These are phyloP conservation scores for Cephus rjabovi DNA, from an alignment of 2,888 invertebrate species.

Conservation along the genomic window DNA sequence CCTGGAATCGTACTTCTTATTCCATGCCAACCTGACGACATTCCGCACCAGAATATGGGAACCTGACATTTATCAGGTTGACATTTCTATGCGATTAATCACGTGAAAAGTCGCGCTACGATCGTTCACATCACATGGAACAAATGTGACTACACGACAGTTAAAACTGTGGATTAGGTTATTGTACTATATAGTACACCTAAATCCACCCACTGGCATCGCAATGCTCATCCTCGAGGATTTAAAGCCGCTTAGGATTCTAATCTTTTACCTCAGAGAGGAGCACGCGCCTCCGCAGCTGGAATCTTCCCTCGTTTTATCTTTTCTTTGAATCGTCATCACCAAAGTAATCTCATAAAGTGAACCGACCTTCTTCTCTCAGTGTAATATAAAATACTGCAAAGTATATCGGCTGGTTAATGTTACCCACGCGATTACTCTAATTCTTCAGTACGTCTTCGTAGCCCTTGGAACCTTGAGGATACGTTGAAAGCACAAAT, in stretches of 20 bases:
- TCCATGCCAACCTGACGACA: not conserved
- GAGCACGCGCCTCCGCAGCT: not conserved
- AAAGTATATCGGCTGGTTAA: not conserved
- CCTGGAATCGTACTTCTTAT: not conserved
- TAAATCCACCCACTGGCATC: not conserved
- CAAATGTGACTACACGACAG: not conserved
- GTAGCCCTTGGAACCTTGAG: not conserved
- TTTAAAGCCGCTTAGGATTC: not conserved
- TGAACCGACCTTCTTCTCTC: not conserved
- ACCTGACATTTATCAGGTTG: not conserved
- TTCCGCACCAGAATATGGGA: not conserved
- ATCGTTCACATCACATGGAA: not conserved
- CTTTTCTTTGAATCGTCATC: not conserved
- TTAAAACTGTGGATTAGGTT: not conserved
- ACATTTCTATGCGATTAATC: not conserved
- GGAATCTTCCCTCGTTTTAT: not conserved
- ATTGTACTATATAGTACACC: not conserved
- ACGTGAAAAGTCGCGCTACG: not conserved
- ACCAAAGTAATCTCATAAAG: not conserved
- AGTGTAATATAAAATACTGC: not conserved
- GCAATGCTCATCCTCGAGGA: not conserved
- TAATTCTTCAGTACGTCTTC: not conserved
- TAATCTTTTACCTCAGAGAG: not conserved
- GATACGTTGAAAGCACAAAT: not conserved
- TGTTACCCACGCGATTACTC: not conserved